Base-by-base conservation (phyloP, 2,113 vertebrate species). In the Phalacrocorax carbo region DNA sequence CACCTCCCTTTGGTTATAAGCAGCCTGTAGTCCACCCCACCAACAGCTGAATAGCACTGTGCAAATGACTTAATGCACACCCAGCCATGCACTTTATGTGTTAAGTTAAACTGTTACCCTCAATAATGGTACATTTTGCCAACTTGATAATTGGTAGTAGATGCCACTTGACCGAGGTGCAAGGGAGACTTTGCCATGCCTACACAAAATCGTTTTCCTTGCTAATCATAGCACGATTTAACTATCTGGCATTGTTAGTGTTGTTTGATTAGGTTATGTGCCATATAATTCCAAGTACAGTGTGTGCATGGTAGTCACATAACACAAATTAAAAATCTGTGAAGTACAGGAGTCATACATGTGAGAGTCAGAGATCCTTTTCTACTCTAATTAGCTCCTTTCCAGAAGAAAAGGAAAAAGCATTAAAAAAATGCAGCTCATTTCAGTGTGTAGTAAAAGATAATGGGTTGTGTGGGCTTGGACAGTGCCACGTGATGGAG, bases 251-350 rank as follows among this genome's bases (percentile, higher is more conserved):
- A 1, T 34, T 81, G 70, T 58, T 88, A 60, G 71, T 75, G 79
- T 65, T 71, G 73, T 90, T 95, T 92, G 70, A 89, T 95, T 93
- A 71, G 48, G 48, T 69, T 84, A 36, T 23, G 27, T 92, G 81
- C 94, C 83, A 10, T 83, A 38, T 95, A 96, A 86, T 96, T 94
- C 87, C 69, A 76, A 55, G 81, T 76, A 71, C 77, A 48, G 38
- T 34, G 42, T 82, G 79, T 82, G 64, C 82, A 46, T 23, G 49
- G 80, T 87, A 93, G 88, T 88, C 30, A 7, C 71, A 40, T 80
- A 95, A 95, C 82, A 79, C 75, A 93, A 71, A 88, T 94, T 90
- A 92, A 75, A 95, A 72, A 79, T 62, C 93, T 91, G 62, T 70
- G 46, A 95, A 88, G 66, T 62, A 64, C 60, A 66, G 78, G 48